Evolutionary conservation across 23 tunicate species (phyloP), one percentile per base, ranked within the genome.

Genomic region (Botrylloides violaceus): DNA sequence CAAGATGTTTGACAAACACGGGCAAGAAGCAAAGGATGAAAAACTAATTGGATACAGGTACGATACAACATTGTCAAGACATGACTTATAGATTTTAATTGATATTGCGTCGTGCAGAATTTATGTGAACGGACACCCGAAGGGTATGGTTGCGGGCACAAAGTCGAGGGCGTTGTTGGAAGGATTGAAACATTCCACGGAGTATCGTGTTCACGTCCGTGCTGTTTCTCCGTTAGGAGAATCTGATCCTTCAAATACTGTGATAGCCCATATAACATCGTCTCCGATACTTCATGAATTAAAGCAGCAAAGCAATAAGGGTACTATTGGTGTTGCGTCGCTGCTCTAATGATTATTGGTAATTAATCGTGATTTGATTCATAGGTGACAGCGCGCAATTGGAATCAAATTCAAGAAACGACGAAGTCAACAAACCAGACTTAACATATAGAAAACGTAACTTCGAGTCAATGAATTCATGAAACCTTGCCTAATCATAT

Each of bases 101-200:
- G 64, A 23, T 22, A 12, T 15, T 59, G 64, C 64, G 18, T 22
- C 29, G 64, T 68, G 5, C 60, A 81, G 98, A 30, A 93, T 93
- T 32, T 86, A 93, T 64, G 98, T 93, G 2, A 93, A 93, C 64
- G 86, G 94, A 2, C 94, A 85, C 22, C 84, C 94, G 12, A 93
- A 86, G 59, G 98, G 98, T 2, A 83, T 83, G 89, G 94, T 93
- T 3, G 81, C 75, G 19, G 85, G 90, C 0, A 35, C 59, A 24
- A 90, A 83, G 37, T 66, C 84, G 34, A 31, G 97, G 32, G 89
- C 92, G 5, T 53, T 83, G 31, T 37, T 90, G 37, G 97, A 83
- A 36, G 97, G 97, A 25, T 66, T 90, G 49, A 50, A 71, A 21
- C 53, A 57, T 3, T 61, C 89, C 3, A 75, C 77, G 31, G 82